A percentile compares a stretch with the other conserved stretches of the same genome.
Conservation (phyloP, 1,140 invertebrate species). For the Hormaphis cornu region DNA sequence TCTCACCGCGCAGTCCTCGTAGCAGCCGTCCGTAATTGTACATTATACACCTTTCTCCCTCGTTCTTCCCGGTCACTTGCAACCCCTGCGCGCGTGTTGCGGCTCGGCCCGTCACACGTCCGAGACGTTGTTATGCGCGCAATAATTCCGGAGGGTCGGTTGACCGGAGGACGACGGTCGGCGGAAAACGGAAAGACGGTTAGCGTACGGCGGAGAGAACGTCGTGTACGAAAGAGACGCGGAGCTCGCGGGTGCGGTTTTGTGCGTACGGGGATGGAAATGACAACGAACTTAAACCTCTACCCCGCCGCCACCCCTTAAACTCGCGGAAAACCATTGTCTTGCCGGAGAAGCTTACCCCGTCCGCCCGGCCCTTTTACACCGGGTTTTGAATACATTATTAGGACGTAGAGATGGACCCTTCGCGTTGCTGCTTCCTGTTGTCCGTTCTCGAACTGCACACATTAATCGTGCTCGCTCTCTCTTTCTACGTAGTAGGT, state of each 20-base stretch:
- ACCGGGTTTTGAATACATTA: constrained; percentile 31
- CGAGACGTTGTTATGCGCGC: constrained; percentile 29
- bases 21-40: not conserved
- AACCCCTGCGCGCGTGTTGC: no score
- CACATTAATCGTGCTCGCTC: not conserved
- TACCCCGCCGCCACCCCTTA: not conserved
- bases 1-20: not conserved
- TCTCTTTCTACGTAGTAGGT: not conserved
- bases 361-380: constrained; percentile 7
- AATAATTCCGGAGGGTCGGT: constrained; percentile 30
- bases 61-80: no score
- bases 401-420: constrained; percentile 31
- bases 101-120: constrained; percentile 31
- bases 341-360: constrained; percentile 26
- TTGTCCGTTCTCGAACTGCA: constrained; percentile 21
- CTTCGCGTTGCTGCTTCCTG: constrained; percentile 22
- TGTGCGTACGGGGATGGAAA: constrained; percentile 28
- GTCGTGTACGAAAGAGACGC: not conserved
- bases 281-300: constrained; percentile 30
- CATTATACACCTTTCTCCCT: not conserved
- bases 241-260: not conserved
- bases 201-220: no score
- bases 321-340: constrained; percentile 20
- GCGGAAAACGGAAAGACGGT: not conserved
- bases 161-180: constrained; percentile 20